Percentiles rank a stretch among this genome's conserved stretches.
Conservation (phyloP, 1,140 invertebrate species). For the Lepidurus apus region DNA sequence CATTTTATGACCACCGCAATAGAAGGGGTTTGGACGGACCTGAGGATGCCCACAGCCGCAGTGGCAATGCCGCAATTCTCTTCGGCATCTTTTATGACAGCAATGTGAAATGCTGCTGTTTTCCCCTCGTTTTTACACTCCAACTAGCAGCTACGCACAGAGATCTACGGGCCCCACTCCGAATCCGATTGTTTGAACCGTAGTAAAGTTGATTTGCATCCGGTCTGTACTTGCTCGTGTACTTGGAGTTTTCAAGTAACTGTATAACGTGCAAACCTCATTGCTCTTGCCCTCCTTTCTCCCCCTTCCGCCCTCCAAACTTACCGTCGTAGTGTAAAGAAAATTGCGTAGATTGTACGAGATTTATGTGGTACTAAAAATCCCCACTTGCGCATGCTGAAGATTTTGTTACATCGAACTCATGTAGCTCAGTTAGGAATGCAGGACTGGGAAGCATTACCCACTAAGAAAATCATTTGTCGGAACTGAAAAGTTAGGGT, state of each 20-base stretch:
- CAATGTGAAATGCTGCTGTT: constrained; percentile 15
- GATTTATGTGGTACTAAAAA: constrained; percentile 6
- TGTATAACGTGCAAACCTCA: background rate
- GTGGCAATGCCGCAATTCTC: constrained; percentile 15
- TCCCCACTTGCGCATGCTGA: background rate
- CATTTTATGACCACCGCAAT: constrained; percentile 2
- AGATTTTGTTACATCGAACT: background rate
- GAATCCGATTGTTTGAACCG: background rate
- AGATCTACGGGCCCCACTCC: background rate
- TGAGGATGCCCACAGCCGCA: background rate
- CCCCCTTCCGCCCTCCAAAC: background rate
- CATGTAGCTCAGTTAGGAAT: background rate
- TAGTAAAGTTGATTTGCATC: background rate
- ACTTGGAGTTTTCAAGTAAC: background rate
- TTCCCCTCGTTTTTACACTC: background rate
- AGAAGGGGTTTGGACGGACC: background rate
- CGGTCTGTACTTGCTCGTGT: background rate
- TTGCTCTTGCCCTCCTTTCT: background rate
- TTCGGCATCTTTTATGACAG: constrained; percentile 19
- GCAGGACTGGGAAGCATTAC: too few species aligned
- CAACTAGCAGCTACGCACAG: background rate
- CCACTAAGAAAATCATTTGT: too few species aligned
- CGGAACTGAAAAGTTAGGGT: too few species aligned
- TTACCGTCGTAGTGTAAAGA: background rate
- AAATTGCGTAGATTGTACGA: background rate